Evolutionary conservation across 2,797 vertebrate genomes (phyloP), one percentile per base, ranked within the genome.

Genomic region (Tokudaia tokunoshimensis): DNA sequence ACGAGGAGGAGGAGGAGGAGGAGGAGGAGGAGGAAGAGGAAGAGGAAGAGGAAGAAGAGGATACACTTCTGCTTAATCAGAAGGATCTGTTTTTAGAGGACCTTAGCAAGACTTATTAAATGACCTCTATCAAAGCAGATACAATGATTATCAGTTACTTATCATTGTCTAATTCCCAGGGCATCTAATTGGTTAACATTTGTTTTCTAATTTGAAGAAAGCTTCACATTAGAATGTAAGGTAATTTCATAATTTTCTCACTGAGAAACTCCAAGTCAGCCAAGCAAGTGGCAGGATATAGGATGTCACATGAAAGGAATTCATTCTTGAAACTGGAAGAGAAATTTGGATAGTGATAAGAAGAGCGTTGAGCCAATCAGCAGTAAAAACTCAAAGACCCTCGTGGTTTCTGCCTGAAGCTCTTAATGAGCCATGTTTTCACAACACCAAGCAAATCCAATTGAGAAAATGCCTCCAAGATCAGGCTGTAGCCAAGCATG

Each of bases 141-240:
- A 81, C 79, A 97, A 94, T 55, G 82, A 70, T 89, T 55, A 65
- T 97, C 75, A 98, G 97, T 97, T 94, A 97, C 94, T 96, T 96
- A 97, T 89, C 96, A 93, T 70, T 93, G 94, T 74, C 50, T 89
- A 91, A 57, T 95, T 98, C 96, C 96, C 61, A 76, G 92, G 84
- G 96, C 50, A 34, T 76, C 95, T 96, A 93, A 94, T 98, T 97
- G 96, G 94, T 52, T 88, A 82, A 87, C 0, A 0, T 19, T 14
- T 79, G 52, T 92, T 97, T 98, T 97, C 88, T 85, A 70, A 52
- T 85, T 44, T 50, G 44, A 98, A 95, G 95, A 97, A 98, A 94
- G 47, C 47, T 84, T 82, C 84, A 31, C 94, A 96, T 89, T 94
- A 72, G 4, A 84, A 83, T 92, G 89, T 81, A 91, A 83, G 15